Evolutionary conservation across 2,113 vertebrate genomes (phyloP).

Genomic region (Harpagus bidentatus): DNA sequence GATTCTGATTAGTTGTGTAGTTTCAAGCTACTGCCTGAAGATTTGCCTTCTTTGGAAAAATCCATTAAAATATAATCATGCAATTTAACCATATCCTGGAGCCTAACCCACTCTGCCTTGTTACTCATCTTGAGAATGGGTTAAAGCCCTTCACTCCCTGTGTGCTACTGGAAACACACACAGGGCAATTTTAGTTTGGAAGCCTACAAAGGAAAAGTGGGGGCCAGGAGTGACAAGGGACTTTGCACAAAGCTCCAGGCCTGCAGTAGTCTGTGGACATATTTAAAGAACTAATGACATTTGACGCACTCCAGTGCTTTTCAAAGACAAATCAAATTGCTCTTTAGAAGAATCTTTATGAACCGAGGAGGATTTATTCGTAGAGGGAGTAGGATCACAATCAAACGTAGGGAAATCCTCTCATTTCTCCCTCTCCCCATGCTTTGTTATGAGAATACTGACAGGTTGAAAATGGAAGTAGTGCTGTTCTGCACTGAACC

Average conservation of each 20-base stretch:
- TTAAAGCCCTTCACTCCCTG: not conserved
- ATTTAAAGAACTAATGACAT: constrained; percentile 18
- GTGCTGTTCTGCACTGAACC: not conserved
- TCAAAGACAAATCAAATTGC: constrained; percentile 32
- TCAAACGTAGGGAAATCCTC: not conserved
- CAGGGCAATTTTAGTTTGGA: not conserved
- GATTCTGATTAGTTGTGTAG: not conserved
- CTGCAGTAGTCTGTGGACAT: not conserved
- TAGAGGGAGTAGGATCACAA: not conserved
- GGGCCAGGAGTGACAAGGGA: not conserved
- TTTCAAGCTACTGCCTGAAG: not conserved
- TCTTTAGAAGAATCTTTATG: constrained; percentile 1
- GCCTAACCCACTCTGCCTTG: not conserved
- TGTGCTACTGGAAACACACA: not conserved
- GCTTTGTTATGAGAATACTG: not conserved
- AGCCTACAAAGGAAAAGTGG: not conserved
- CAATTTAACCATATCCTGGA: not conserved
- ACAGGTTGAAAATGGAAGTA: not conserved
- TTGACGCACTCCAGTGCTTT: constrained; percentile 9
- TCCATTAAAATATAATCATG: not conserved
- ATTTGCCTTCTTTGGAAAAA: not conserved
- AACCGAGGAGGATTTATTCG: not conserved
- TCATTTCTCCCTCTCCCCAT: not conserved
- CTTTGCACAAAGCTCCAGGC: not conserved
- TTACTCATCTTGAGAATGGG: not conserved